These are phyloP conservation scores for Melinaea menophilus DNA, from an alignment of 2,888 invertebrate genomes.

Conservation along the genomic window DNA sequence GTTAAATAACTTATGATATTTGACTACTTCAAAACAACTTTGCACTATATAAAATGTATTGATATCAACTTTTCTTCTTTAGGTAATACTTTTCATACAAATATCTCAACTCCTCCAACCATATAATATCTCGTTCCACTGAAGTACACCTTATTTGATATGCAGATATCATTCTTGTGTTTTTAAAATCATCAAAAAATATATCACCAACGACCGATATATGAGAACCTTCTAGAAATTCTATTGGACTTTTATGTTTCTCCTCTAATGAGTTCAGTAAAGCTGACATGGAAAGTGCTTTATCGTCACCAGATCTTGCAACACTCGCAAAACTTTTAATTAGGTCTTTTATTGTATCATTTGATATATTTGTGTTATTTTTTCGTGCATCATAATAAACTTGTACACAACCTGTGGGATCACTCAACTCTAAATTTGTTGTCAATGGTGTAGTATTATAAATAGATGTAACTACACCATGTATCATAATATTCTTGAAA, in stretches of 20 bases:
- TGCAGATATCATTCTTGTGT: slow-evolving; percentile 58
- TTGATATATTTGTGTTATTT: slow-evolving; percentile 45
- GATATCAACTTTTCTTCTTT: slow-evolving; percentile 3
- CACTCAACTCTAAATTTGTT: slow-evolving; percentile 61
- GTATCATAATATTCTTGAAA: slow-evolving; percentile 68
- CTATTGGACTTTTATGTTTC: slow-evolving; percentile 39
- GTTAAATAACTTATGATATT: no score
- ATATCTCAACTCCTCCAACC: slow-evolving; percentile 67
- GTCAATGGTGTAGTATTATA: slow-evolving; percentile 46
- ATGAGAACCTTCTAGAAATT: slow-evolving; percentile 52
- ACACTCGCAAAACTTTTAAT: slow-evolving; percentile 44
- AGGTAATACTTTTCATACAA: slow-evolving; percentile 67
- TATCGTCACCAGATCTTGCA: slow-evolving; percentile 48
- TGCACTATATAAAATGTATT: no score
- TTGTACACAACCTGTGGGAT: slow-evolving; percentile 62
- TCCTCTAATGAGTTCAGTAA: slow-evolving; percentile 50
- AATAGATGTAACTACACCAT: slow-evolving; percentile 60
- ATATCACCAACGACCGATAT: slow-evolving; percentile 62
- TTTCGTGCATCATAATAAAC: slow-evolving; percentile 58
- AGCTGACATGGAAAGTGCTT: slow-evolving; percentile 51
- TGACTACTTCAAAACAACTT: no score
- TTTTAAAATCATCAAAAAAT: slow-evolving; percentile 54
- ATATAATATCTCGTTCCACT: slow-evolving; percentile 57
- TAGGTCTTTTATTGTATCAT: slow-evolving; percentile 46
- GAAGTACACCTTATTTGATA: slow-evolving; percentile 53